Evolutionary conservation across 64 coral and sea anemone genomes (phyloP).

Genomic region (Stichodactyla helianthus): DNA sequence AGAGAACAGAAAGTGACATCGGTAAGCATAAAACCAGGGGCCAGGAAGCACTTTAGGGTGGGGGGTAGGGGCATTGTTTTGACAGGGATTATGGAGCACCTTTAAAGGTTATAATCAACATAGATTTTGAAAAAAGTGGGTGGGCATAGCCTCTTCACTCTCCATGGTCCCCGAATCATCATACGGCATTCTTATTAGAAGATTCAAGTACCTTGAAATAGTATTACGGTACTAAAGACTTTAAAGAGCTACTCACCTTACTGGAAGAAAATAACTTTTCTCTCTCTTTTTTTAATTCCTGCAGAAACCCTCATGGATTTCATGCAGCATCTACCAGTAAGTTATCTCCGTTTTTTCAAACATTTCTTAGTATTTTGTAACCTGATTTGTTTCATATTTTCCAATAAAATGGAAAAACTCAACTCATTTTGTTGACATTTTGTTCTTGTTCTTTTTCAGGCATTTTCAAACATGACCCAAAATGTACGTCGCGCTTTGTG

Average conservation of each 20-base stretch:
- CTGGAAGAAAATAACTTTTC: neutral
- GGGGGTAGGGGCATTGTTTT: too few relatives aligned
- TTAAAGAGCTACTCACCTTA: too few relatives aligned
- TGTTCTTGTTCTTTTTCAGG: constrained; percentile 30
- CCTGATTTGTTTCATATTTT: neutral
- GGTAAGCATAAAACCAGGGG: constrained; percentile 32
- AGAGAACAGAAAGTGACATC: constrained; percentile 92
- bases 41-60: too few relatives aligned
- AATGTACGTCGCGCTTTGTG: constrained; percentile 89
- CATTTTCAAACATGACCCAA: constrained; percentile 96
- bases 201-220: too few relatives aligned
- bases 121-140: too few relatives aligned
- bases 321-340: constrained; percentile 94
- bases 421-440: neutral
- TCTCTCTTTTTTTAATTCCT: neutral
- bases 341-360: neutral
- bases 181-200: too few relatives aligned
- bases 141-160: too few relatives aligned
- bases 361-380: neutral
- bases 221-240: too few relatives aligned
- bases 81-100: too few relatives aligned
- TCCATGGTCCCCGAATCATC: too few relatives aligned
- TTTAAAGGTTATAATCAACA: too few relatives aligned
- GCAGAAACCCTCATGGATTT: constrained; percentile 91
- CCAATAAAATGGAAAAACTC: neutral